Evolutionary conservation across 2,113 vertebrate genomes (phyloP).

Genomic region (Phodopus roborovskii): DNA sequence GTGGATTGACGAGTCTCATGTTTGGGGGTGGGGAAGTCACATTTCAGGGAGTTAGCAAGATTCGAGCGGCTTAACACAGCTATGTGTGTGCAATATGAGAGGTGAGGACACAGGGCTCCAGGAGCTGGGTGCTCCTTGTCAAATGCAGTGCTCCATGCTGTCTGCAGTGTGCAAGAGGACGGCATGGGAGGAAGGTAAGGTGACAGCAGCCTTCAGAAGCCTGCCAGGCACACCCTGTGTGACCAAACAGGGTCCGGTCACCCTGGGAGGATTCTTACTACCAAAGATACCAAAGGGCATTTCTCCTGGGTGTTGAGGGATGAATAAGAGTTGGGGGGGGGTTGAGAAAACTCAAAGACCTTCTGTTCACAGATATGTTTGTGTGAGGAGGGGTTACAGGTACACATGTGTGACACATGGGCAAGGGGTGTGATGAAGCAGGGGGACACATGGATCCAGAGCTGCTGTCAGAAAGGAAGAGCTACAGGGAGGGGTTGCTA

Average conservation of each 20-base stretch:
- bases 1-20: conserved; percentile 70
- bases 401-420: not conserved
- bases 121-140: not conserved
- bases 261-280: not conserved
- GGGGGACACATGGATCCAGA: fast-evolving
- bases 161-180: not conserved
- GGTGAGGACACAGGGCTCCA: not conserved
- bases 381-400: not conserved
- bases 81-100: not conserved
- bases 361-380: not conserved
- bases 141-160: too few species aligned
- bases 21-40: conserved; percentile 21
- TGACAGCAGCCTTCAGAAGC: not conserved
- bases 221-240: not conserved
- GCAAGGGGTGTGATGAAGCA: fast-evolving
- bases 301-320: not conserved
- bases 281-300: not conserved
- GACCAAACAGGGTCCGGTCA: not conserved
- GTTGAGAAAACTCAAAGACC: not conserved
- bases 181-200: not conserved
- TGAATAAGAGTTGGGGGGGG: not conserved
- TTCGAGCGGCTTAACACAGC: conserved; percentile 46
- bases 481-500: not conserved
- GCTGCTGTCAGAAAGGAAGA: not conserved
- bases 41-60: conserved; percentile 73